Evolutionary conservation across 2,113 vertebrate species (phyloP).

Genomic region (Albula goreensis): DNA sequence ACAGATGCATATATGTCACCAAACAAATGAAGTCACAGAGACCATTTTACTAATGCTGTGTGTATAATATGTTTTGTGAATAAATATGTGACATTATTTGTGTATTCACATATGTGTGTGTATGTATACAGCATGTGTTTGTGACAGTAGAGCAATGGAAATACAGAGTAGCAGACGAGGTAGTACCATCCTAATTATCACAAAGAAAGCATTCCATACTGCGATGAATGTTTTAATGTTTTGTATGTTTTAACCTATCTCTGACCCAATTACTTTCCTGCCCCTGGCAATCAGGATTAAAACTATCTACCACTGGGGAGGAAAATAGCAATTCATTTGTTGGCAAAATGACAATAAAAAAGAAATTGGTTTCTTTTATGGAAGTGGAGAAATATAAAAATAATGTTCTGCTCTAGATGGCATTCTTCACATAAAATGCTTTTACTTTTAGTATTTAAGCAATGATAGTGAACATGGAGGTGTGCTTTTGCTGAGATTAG

Average conservation of each 20-base stretch:
- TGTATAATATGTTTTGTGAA: no score
- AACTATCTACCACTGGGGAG: slow-evolving; percentile 44
- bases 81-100: no score
- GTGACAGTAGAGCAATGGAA: not conserved
- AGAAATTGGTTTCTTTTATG: slow-evolving; percentile 58
- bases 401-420: slow-evolving; percentile 40
- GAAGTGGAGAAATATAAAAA: slow-evolving; percentile 49
- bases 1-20: no score
- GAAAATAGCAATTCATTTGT: slow-evolving; percentile 56
- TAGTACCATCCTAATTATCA: not conserved
- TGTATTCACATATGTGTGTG: no score
- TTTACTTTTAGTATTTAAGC: slow-evolving; percentile 45
- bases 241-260: slow-evolving; percentile 39
- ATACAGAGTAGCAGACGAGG: not conserved
- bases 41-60: no score
- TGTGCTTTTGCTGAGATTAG: slow-evolving; percentile 37
- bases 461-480: slow-evolving; percentile 47
- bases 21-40: no score
- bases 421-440: slow-evolving; percentile 41
- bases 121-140: not conserved
- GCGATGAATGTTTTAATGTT: not conserved
- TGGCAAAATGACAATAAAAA: slow-evolving; percentile 61
- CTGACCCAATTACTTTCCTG: slow-evolving; percentile 61
- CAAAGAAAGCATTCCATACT: not conserved
- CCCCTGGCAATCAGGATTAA: slow-evolving; percentile 65